Conservation (phyloP, 2,113 vertebrate genomes). For the Hypocryptadius cinnamomeus region DNA sequence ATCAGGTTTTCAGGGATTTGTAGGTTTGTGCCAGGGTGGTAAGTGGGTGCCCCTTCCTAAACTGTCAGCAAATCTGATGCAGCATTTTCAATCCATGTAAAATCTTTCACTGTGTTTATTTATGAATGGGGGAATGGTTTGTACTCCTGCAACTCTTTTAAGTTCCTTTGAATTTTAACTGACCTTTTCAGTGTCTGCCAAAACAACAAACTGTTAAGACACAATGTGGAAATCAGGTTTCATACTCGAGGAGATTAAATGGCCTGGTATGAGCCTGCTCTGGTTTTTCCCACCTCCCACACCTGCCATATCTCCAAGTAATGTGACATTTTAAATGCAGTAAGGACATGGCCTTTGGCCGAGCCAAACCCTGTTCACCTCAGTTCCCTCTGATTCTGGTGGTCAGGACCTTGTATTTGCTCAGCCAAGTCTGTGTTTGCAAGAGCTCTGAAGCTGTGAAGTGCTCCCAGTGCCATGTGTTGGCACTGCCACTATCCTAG, state of each 20-base stretch:
- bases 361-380: neutral
- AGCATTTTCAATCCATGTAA: neutral
- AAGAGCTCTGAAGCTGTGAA: constrained; percentile 15
- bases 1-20: neutral
- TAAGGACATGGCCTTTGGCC: neutral
- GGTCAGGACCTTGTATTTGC: neutral
- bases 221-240: constrained; percentile 9
- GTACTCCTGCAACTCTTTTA: neutral
- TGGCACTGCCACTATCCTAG: neutral
- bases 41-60: neutral
- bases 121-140: neutral
- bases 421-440: neutral
- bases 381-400: neutral
- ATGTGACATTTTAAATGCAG: neutral
- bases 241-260: neutral
- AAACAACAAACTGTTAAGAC: neutral
- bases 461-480: neutral
- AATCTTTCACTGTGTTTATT: neutral
- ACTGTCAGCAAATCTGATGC: neutral
- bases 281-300: neutral
- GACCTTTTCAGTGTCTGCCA: neutral
- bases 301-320: neutral
- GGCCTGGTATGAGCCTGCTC: neutral
- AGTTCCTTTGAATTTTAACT: neutral
- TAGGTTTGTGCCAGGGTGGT: neutral